Percentiles rank a stretch among this genome's conserved stretches.
Evolutionary conservation across 2,797 vertebrate genomes (phyloP).

Genomic region (Catamblyrhynchus diadema): DNA sequence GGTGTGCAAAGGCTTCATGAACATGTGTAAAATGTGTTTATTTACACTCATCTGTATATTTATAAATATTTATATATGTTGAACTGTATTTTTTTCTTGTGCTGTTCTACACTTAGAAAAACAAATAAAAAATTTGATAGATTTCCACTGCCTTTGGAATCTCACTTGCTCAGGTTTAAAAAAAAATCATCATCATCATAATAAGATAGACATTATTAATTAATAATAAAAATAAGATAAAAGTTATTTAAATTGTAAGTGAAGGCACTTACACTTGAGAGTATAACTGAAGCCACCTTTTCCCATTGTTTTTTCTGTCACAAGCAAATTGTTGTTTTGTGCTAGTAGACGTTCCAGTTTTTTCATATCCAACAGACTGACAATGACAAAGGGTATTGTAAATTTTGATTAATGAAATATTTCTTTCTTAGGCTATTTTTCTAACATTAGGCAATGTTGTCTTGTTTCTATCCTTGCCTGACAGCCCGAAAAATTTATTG

Average conservation of each 20-base stretch:
- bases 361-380: background rate
- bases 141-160: background rate
- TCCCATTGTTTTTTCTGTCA: background rate
- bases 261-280: background rate
- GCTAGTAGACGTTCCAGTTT: background rate
- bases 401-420: background rate
- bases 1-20: background rate
- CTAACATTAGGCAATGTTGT: background rate
- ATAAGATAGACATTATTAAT: rapidly evolving
- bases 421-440: background rate
- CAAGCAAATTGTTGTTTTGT: background rate
- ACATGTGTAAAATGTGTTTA: rapidly evolving
- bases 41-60: background rate
- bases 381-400: background rate
- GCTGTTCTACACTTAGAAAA: background rate
- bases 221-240: background rate
- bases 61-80: background rate
- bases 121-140: background rate
- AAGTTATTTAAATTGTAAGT: background rate
- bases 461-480: background rate
- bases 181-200: background rate
- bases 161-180: background rate
- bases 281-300: background rate
- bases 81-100: background rate
- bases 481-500: background rate